A percentile compares a stretch with the other conserved stretches of the same genome.
phyloP scores from a whole-genome alignment of 1,140 invertebrate genomes.

The Heterodera carotae region DNA sequence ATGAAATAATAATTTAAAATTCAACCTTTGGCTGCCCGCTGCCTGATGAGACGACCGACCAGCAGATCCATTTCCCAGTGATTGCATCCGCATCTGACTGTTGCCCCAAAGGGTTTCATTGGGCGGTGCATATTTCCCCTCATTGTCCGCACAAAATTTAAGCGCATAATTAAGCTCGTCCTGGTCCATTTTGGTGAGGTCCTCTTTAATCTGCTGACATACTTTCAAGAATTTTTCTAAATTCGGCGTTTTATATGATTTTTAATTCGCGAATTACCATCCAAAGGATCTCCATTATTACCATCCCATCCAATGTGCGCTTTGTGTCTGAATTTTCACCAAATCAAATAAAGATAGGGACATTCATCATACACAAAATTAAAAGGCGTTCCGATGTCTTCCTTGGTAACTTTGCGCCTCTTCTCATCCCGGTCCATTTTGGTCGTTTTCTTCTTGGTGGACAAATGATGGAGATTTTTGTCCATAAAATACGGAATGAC shows the following conservation, averaged over 20 bases:
- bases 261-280: background rate
- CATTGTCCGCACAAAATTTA: background rate
- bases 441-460: conserved; percentile 21
- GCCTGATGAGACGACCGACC: too few species aligned
- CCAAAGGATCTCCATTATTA: background rate
- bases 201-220: background rate
- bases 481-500: conserved; percentile 17
- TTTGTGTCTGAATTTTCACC: background rate
- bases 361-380: conserved; percentile 30
- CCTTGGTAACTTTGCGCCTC: conserved; percentile 25
- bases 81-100: too few species aligned
- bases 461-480: conserved; percentile 27
- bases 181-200: background rate
- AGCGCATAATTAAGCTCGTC: background rate
- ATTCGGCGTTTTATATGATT: background rate
- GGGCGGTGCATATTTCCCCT: too few species aligned
- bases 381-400: conserved; percentile 35
- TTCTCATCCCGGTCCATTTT: conserved; percentile 26
- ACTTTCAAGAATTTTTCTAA: background rate
- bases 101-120: too few species aligned
- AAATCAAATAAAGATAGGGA: background rate
- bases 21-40: too few species aligned
- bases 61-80: too few species aligned
- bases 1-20: too few species aligned
- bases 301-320: background rate